Conservation (phyloP, 1,140 invertebrate species). For the Piezodorus guildinii region DNA sequence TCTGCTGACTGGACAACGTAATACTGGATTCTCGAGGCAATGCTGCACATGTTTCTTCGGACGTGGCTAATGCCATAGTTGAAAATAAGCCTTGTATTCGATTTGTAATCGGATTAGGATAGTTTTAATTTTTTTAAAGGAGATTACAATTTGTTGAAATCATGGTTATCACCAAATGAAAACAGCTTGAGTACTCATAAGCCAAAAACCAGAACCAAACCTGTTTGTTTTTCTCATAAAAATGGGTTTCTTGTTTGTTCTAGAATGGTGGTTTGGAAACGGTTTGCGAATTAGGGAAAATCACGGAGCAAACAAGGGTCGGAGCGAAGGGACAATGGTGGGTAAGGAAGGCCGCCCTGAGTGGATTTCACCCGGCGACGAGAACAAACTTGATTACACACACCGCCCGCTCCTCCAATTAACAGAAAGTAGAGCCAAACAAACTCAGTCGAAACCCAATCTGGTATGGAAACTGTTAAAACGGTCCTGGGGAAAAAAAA, state of each 20-base stretch:
- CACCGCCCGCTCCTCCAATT: not conserved
- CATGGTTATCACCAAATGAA: too few relatives aligned
- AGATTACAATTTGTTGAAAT: too few relatives aligned
- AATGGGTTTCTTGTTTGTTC: slow-evolving; percentile 8
- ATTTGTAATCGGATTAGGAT: too few relatives aligned
- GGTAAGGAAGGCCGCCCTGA: not conserved
- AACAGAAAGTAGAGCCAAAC: slow-evolving; percentile 12
- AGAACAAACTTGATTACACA: slow-evolving; percentile 13
- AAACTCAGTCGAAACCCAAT: not conserved
- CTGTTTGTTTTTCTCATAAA: slow-evolving; percentile 11
- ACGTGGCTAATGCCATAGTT: too few relatives aligned
- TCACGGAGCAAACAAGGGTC: slow-evolving; percentile 9
- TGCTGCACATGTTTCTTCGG: too few relatives aligned
- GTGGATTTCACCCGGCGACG: slow-evolving; percentile 2
- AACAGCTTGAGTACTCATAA: not conserved
- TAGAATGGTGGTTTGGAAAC: slow-evolving; percentile 13
- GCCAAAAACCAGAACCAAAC: not conserved
- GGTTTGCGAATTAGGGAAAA: slow-evolving; percentile 16
- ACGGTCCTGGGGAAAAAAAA: too few relatives aligned
- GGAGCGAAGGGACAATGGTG: not conserved
- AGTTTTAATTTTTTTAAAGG: too few relatives aligned
- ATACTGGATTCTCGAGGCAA: too few relatives aligned
- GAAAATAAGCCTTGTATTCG: too few relatives aligned
- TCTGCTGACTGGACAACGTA: too few relatives aligned
- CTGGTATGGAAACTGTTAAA: too few relatives aligned